phyloP scores from a whole-genome alignment of 2,888 invertebrate species.

The Calephelis perditalis region DNA sequence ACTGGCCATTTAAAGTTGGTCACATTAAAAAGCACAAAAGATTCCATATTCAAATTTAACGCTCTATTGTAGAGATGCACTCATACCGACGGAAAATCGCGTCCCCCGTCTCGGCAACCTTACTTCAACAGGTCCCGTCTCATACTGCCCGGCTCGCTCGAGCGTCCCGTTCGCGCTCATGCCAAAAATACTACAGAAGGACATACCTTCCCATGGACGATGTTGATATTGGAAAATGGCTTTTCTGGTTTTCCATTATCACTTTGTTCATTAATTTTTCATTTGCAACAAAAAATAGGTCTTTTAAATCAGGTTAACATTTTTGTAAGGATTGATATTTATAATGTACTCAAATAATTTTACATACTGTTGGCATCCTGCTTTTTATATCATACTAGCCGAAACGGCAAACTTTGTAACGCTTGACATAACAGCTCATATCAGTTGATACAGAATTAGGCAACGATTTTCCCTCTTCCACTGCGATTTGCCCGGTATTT shows the following conservation, averaged over 20 bases:
- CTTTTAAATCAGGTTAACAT: not conserved
- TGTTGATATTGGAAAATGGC: conserved; percentile 68
- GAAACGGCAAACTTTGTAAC: too few relatives aligned
- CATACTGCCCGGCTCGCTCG: conserved; percentile 56
- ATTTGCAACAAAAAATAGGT: conserved; percentile 20
- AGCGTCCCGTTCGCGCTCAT: conserved; percentile 61
- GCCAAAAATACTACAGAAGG: conserved; percentile 72
- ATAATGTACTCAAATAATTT: too few relatives aligned
- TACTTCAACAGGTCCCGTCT: conserved; percentile 73
- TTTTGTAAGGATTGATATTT: not conserved
- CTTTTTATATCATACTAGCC: too few relatives aligned
- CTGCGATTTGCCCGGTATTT: too few relatives aligned
- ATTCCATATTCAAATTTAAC: conserved; percentile 37
- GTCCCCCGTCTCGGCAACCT: conserved; percentile 50
- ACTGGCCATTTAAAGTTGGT: conserved; percentile 19
- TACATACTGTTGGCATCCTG: too few relatives aligned
- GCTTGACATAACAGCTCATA: too few relatives aligned
- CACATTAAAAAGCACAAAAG: conserved; percentile 20
- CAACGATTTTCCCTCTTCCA: too few relatives aligned
- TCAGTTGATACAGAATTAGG: too few relatives aligned
- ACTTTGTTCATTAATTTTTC: conserved; percentile 44
- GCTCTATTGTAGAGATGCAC: conserved; percentile 39
- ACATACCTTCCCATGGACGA: conserved; percentile 63
- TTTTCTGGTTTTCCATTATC: conserved; percentile 55
- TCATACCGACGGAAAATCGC: conserved; percentile 25